phyloP scores from a whole-genome alignment of 1,140 invertebrate genomes.

The Halyomorpha halys region DNA sequence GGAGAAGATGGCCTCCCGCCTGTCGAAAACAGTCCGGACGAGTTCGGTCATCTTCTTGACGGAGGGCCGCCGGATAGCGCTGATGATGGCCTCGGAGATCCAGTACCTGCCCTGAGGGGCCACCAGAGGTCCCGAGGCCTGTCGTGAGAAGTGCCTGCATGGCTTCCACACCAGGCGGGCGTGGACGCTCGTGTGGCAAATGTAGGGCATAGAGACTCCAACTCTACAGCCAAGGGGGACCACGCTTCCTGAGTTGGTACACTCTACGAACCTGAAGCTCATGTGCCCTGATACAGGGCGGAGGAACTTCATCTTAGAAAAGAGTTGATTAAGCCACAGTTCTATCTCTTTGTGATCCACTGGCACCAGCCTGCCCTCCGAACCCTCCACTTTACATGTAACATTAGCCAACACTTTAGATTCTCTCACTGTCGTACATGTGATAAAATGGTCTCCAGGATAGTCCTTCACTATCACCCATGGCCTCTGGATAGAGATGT shows the following conservation, averaged over 20 bases:
- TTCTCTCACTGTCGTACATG: slow-evolving; percentile 67
- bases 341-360: slow-evolving; percentile 54
- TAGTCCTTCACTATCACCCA: slow-evolving; percentile 66
- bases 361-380: slow-evolving; percentile 55
- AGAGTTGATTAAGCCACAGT: slow-evolving; percentile 59
- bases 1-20: slow-evolving; percentile 61
- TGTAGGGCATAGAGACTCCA: slow-evolving; percentile 63
- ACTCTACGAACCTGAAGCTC: slow-evolving; percentile 56
- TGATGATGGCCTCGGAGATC: slow-evolving; percentile 42
- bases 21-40: slow-evolving; percentile 55
- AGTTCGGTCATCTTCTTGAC: slow-evolving; percentile 44
- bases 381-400: slow-evolving; percentile 56
- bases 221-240: slow-evolving; percentile 56
- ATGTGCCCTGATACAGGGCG: slow-evolving; percentile 59
- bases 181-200: slow-evolving; percentile 58
- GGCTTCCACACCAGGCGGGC: slow-evolving; percentile 50
- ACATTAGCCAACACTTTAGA: slow-evolving; percentile 65
- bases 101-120: slow-evolving; percentile 40
- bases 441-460: slow-evolving; percentile 59
- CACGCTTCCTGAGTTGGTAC: slow-evolving; percentile 35
- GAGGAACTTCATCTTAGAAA: slow-evolving; percentile 47
- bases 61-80: slow-evolving; percentile 38
- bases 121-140: slow-evolving; percentile 41
- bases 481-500: slow-evolving; percentile 45
- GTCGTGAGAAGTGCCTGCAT: slow-evolving; percentile 47